phyloP scores from a whole-genome alignment of 2,113 vertebrate genomes.

The Pachycephala philippinensis region DNA sequence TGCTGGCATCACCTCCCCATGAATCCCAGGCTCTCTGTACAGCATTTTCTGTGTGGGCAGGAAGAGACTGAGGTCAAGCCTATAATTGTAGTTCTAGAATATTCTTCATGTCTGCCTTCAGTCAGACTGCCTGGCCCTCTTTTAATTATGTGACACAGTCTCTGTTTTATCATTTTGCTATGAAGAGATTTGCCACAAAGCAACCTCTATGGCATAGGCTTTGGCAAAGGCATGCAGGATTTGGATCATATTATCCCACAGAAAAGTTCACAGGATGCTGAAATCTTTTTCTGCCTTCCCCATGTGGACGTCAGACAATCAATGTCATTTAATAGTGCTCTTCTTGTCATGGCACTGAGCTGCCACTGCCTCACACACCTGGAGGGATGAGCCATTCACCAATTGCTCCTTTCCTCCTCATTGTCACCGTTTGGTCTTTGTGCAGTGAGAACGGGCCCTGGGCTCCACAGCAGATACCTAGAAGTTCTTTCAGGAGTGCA shows the following conservation, averaged over 20 bases:
- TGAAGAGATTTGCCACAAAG: constrained; percentile 12
- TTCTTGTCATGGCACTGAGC: neutral
- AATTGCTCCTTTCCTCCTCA: neutral
- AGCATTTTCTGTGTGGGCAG: neutral
- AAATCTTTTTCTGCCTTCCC: neutral
- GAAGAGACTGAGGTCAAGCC: neutral
- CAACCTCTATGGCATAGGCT: neutral
- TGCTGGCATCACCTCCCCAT: neutral
- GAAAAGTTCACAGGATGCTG: neutral
- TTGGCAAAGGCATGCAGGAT: neutral
- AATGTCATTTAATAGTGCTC: neutral
- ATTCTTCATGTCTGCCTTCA: neutral
- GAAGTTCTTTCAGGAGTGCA: neutral
- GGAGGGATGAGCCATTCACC: neutral
- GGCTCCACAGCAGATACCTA: neutral
- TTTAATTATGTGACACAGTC: neutral
- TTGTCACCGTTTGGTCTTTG: neutral
- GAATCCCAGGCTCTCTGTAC: neutral
- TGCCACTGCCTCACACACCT: neutral
- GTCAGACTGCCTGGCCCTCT: neutral
- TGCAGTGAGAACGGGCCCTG: neutral
- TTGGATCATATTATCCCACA: neutral
- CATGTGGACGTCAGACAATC: neutral
- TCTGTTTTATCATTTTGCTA: neutral
- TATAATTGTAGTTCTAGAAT: neutral